Evolutionary conservation across 2,113 vertebrate species (phyloP).

Genomic region (Poeciliopsis occidentalis): DNA sequence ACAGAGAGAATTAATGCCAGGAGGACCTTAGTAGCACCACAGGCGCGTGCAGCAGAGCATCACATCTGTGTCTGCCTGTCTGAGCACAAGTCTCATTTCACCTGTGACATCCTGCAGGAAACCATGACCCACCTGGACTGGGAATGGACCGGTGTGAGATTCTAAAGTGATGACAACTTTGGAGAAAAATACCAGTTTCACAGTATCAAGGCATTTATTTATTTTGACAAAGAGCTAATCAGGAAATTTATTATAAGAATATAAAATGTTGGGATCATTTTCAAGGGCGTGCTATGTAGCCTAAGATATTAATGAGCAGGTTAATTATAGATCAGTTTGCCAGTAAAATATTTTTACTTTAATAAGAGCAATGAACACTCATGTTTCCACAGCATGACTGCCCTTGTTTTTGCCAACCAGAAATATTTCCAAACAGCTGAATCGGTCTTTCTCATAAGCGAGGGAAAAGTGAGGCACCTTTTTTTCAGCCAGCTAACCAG

Average conservation of each 20-base stretch:
- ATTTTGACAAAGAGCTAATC: neutral
- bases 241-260: neutral
- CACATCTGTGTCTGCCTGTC: slow-evolving; percentile 45
- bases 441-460: neutral
- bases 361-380: neutral
- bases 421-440: neutral
- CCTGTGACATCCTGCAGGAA: slow-evolving; percentile 49
- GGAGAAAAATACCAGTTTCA: neutral
- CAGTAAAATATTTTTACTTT: neutral
- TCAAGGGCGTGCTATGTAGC: neutral
- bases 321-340: neutral
- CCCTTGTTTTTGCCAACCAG: neutral
- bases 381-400: neutral
- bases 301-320: neutral
- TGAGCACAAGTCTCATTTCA: slow-evolving; percentile 54
- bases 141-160: neutral
- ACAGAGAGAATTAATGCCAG: slow-evolving; percentile 20
- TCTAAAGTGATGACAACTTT: neutral
- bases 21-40: slow-evolving; percentile 21
- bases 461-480: neutral
- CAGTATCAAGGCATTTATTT: neutral
- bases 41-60: neutral
- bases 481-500: neutral
- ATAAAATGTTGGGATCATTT: neutral
- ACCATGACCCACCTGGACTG: slow-evolving; percentile 32